Percentiles rank a stretch among this genome's conserved stretches.
Evolutionary conservation across 2,888 invertebrate genomes (phyloP).

Genomic region (Himalopsyche tibetana): DNA sequence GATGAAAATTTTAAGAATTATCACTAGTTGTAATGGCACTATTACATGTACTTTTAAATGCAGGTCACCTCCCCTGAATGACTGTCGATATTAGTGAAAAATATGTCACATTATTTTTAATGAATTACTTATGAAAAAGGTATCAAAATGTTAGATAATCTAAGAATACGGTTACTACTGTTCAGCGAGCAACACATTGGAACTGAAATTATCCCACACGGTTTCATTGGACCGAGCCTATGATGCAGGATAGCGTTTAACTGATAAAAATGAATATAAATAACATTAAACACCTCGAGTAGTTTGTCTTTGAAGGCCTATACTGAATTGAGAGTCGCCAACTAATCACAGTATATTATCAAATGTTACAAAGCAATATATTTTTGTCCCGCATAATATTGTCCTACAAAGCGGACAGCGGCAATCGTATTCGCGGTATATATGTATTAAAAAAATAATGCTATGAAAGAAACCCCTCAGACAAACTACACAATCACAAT

Average conservation of each 20-base stretch:
- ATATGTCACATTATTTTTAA: too few relatives aligned
- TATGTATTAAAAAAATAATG: too few relatives aligned
- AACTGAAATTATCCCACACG: neutral
- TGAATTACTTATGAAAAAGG: too few relatives aligned
- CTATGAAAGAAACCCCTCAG: too few relatives aligned
- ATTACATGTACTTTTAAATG: neutral
- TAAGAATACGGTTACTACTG: too few relatives aligned
- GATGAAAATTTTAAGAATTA: neutral
- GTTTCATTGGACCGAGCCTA: neutral
- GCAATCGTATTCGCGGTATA: neutral
- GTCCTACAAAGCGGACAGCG: neutral
- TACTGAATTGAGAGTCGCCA: neutral
- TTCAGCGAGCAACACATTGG: too few relatives aligned
- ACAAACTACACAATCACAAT: slow-evolving; percentile 27
- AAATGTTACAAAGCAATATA: slow-evolving; percentile 7
- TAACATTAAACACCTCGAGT: slow-evolving; percentile 24
- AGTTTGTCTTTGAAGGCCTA: neutral
- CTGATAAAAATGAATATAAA: slow-evolving; percentile 6
- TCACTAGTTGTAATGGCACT: neutral
- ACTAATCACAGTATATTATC: neutral
- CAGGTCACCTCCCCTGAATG: neutral
- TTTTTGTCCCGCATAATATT: slow-evolving; percentile 3
- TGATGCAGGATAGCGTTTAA: neutral
- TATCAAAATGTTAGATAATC: too few relatives aligned
- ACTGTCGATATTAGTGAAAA: too few relatives aligned